Evolutionary conservation across 2,888 invertebrate genomes (phyloP).

Genomic region (Stenchaetothrips biformis): DNA sequence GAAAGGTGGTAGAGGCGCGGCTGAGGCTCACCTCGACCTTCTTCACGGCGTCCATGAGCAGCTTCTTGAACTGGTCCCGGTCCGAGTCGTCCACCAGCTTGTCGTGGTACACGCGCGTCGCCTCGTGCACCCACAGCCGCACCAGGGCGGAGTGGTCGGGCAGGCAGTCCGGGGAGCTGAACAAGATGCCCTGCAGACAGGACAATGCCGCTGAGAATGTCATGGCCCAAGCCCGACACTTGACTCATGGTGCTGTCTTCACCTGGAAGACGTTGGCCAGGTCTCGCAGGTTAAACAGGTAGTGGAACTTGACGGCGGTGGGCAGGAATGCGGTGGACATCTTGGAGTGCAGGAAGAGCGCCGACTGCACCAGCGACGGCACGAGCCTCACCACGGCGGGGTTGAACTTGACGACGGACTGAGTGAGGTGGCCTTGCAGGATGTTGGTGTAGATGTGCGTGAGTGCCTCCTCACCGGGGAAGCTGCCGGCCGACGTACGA

Average conservation of each 20-base stretch:
- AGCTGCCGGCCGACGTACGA: conserved; percentile 57
- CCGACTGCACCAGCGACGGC: conserved; percentile 61
- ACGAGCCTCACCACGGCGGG: conserved; percentile 55
- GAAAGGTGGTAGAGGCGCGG: conserved; percentile 50
- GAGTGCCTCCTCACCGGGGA: conserved; percentile 76
- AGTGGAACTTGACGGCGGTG: conserved; percentile 92
- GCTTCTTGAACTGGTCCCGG: conserved; percentile 64
- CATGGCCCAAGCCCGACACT: conserved; percentile 30
- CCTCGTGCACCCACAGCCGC: conserved; percentile 85
- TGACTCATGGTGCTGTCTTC: conserved; percentile 36
- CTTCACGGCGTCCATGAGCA: conserved; percentile 69
- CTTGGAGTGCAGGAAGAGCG: conserved; percentile 70
- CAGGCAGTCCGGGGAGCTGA: conserved; percentile 70
- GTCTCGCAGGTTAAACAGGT: conserved; percentile 87
- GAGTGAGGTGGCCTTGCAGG: conserved; percentile 66
- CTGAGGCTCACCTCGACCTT: conserved; percentile 51
- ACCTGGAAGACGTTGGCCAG: conserved; percentile 92
- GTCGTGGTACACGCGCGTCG: conserved; percentile 84
- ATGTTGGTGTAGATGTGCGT: conserved; percentile 80
- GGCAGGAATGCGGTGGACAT: conserved; percentile 75
- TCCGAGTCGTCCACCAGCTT: conserved; percentile 80
- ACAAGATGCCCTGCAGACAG: conserved; percentile 68
- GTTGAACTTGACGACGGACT: conserved; percentile 63
- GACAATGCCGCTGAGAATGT: background rate
- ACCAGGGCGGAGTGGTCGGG: conserved; percentile 66